Evolutionary conservation across 1,140 invertebrate genomes (phyloP), one percentile per base, ranked within the genome.

Genomic region (Zaprionus lachaisei): DNA sequence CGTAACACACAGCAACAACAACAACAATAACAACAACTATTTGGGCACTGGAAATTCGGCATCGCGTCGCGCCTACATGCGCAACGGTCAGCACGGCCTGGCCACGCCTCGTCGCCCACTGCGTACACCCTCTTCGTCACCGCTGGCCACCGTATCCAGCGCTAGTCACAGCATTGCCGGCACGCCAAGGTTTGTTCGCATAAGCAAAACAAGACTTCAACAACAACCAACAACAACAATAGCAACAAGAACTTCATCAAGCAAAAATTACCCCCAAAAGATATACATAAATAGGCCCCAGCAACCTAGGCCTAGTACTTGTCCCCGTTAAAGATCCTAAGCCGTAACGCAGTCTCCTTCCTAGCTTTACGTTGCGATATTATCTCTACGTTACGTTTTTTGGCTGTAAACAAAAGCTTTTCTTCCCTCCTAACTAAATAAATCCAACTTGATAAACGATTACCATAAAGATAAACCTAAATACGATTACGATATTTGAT

Each of bases 101-200:
- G 86, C 74, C 63, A 81, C 91, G 31, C 78, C 92, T 44, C 92
- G 92, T 57, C 83, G 92, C 57, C 91, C 92, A 31, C 73, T 92
- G 57, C 87, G 92, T 68, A 92, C 92, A 17, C 92, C 92, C 24
- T 73, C 87, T 7, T 92, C 92, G 57, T 92, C 92, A 34, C 92
- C 92, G 49, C 62, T 92, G 72, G 91, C 92, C 66, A 92, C 91
- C 26, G 82, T 89, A 54, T 84, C 89, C 81, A 82, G 79, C 84
- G 73, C 72, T 61, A 80, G 87, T 68, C 82, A 84, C 79, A 86
- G 74, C 73, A 81, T 82, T 66, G 70, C 80, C 58, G 77, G 76
- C 61, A 62, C 92, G 65, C 79, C 80, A 92, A 92, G 92, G 92
- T 92, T 92, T 92, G 92, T 92, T 87, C 47, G 66, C 55, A 64